phyloP scores from a whole-genome alignment of 2,113 vertebrate genomes.

The Caranx melampygus region DNA sequence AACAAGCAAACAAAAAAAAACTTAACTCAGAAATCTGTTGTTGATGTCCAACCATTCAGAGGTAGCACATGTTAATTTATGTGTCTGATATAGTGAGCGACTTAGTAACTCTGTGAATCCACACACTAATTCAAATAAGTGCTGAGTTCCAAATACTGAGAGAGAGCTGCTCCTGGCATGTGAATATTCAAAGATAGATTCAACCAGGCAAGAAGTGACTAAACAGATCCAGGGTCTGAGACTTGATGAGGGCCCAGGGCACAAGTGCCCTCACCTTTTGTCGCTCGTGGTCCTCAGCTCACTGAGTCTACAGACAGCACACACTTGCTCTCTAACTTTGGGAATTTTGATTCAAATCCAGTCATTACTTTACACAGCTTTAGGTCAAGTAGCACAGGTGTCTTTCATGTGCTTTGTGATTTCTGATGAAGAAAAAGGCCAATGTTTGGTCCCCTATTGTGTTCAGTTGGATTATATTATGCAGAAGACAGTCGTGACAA shows the following conservation, averaged over 20 bases:
- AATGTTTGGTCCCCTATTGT: neutral
- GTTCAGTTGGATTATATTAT: neutral
- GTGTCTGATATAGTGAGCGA: neutral
- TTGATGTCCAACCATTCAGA: neutral
- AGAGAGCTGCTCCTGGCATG: neutral
- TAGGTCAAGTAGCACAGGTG: neutral
- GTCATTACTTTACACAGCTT: constrained; percentile 20
- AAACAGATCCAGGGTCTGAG: constrained; percentile 3
- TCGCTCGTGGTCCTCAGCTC: constrained; percentile 1
- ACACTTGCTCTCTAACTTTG: constrained; percentile 8
- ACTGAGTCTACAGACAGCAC: neutral
- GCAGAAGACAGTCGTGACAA: no score
- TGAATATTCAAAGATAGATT: constrained; percentile 4
- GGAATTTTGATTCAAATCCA: constrained; percentile 12
- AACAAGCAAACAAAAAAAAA: neutral
- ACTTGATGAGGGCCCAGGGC: constrained; percentile 13
- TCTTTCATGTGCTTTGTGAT: constrained; percentile 3
- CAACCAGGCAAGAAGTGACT: constrained; percentile 25
- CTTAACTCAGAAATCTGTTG: neutral
- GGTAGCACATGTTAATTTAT: neutral
- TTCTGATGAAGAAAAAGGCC: neutral
- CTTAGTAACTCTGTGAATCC: neutral
- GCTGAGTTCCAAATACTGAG: neutral
- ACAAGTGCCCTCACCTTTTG: neutral
- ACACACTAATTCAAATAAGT: neutral